Evolutionary conservation across 2,797 vertebrate species (phyloP).

Genomic region (Myoxocephalus aenaeus): DNA sequence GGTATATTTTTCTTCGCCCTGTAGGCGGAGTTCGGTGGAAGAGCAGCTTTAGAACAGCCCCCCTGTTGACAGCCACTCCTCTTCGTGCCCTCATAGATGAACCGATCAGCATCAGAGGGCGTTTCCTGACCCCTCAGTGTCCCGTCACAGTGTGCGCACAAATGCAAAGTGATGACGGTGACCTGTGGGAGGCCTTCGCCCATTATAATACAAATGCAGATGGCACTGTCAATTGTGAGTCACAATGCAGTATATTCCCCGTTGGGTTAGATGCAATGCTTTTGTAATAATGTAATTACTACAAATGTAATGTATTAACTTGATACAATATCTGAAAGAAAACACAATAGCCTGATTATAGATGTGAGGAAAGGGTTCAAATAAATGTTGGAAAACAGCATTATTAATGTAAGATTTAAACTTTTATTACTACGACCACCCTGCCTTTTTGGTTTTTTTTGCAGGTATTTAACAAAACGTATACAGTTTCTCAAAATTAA

Average conservation of each 20-base stretch:
- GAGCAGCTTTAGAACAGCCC: slow-evolving; percentile 52
- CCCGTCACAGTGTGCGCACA: slow-evolving; percentile 71
- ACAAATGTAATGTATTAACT: slow-evolving; percentile 2
- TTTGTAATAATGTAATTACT: neutral
- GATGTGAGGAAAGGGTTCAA: neutral
- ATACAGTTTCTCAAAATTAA: neutral
- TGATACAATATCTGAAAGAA: neutral
- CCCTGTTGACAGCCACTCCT: slow-evolving; percentile 67
- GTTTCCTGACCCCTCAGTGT: slow-evolving; percentile 63
- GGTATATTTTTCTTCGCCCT: neutral
- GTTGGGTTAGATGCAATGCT: neutral
- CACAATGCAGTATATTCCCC: neutral
- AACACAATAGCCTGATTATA: neutral
- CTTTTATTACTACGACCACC: neutral
- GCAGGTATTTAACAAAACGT: neutral
- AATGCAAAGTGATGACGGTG: slow-evolving; percentile 76
- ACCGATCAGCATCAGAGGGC: slow-evolving; percentile 60
- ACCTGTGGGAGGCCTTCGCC: slow-evolving; percentile 76
- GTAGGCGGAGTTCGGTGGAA: slow-evolving; percentile 53
- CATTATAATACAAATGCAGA: slow-evolving; percentile 70
- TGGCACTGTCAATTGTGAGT: slow-evolving; percentile 74
- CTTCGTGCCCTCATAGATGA: slow-evolving; percentile 74
- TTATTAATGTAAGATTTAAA: neutral
- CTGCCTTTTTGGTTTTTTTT: neutral
- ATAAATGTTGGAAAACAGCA: neutral